Evolutionary conservation across 1,140 invertebrate genomes (phyloP).

Genomic region (Papilio polytes): DNA sequence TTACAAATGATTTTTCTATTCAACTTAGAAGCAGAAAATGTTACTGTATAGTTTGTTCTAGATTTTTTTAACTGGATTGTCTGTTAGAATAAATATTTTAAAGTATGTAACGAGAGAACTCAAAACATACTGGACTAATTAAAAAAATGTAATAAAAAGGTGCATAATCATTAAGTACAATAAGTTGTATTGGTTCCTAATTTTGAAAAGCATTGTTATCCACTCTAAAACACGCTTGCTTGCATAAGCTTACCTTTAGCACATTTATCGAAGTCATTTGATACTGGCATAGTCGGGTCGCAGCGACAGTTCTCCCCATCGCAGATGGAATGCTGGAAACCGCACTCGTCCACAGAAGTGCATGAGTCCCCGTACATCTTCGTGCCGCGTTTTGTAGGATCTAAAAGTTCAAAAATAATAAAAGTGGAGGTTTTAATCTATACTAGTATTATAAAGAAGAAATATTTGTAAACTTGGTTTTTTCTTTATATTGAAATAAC

Average conservation of each 20-base stretch:
- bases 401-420: conserved; percentile 45
- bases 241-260: conserved; percentile 87
- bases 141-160: no score
- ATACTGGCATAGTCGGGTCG: conserved; percentile 87
- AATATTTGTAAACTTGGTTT: no score
- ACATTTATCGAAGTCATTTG: conserved; percentile 93
- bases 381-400: conserved; percentile 64
- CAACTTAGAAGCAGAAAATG: conserved; percentile 46
- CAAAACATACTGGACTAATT: no score
- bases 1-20: neutral
- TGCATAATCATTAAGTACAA: no score
- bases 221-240: no score
- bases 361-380: conserved; percentile 87
- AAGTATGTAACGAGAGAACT: no score
- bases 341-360: conserved; percentile 87
- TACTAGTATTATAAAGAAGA: no score
- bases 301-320: conserved; percentile 89
- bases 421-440: no score
- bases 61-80: no score
- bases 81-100: no score
- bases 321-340: conserved; percentile 89
- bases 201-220: neutral
- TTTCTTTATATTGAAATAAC: no score
- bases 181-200: no score
- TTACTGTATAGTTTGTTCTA: neutral